A percentile compares a stretch with the other conserved stretches of the same genome.
Conservation (phyloP, 2,113 vertebrate genomes). For the Ammodytes marinus region DNA sequence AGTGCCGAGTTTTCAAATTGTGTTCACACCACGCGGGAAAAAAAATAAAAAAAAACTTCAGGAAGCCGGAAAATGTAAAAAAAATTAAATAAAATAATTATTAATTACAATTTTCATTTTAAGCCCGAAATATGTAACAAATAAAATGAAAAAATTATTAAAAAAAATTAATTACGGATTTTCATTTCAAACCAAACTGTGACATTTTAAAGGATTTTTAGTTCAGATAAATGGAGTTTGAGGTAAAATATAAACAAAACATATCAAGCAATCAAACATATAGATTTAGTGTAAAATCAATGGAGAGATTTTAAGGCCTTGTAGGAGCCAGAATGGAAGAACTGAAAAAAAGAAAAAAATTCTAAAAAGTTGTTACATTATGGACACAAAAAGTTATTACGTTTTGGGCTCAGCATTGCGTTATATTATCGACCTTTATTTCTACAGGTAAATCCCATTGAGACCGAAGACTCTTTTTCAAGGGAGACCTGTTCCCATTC, state of each 20-base stretch:
- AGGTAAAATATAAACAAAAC: slow-evolving; percentile 11
- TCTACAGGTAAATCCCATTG: too few relatives aligned
- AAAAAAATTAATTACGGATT: too few relatives aligned
- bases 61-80: not conserved
- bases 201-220: not conserved
- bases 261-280: not conserved
- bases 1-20: slow-evolving; percentile 44
- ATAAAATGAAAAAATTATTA: not conserved
- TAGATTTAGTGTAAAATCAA: not conserved
- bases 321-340: too few relatives aligned
- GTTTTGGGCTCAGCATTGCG: too few relatives aligned
- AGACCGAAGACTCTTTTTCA: too few relatives aligned
- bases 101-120: too few relatives aligned
- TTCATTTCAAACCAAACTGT: not conserved
- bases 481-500: too few relatives aligned
- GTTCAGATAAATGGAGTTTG: not conserved
- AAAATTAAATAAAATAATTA: too few relatives aligned
- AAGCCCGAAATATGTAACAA: not conserved
- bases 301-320: slow-evolving; percentile 15
- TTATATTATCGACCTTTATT: too few relatives aligned
- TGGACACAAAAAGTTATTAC: too few relatives aligned
- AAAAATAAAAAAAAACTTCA: slow-evolving; percentile 10
- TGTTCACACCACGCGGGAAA: slow-evolving; percentile 14
- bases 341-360: too few relatives aligned
- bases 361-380: too few relatives aligned